A percentile compares a stretch with the other conserved stretches of the same genome.
Evolutionary conservation across 2,888 invertebrate genomes (phyloP).

Genomic region (Aromia moschata): DNA sequence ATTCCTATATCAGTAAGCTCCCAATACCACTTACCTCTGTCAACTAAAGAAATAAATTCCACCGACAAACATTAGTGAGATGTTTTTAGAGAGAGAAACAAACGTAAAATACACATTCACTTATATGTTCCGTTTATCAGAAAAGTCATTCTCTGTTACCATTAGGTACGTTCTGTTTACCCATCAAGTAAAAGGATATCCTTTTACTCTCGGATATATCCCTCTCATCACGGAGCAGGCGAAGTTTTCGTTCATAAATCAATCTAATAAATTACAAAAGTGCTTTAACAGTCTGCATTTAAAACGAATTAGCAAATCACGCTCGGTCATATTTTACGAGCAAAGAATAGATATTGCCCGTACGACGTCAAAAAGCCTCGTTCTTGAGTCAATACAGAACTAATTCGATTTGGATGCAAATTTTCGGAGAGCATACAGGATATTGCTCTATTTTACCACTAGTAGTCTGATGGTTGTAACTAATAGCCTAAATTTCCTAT

Average conservation of each 20-base stretch:
- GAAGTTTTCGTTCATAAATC: constrained; percentile 37
- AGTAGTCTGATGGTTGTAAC: too few relatives aligned
- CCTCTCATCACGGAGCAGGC: constrained; percentile 25
- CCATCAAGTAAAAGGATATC: constrained; percentile 20
- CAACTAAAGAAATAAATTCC: too few relatives aligned
- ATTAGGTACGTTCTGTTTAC: constrained; percentile 18
- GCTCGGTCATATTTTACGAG: constrained; percentile 44
- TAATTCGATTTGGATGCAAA: constrained; percentile 62
- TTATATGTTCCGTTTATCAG: too few relatives aligned
- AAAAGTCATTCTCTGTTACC: neutral
- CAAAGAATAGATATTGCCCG: constrained; percentile 27
- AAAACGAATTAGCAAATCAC: constrained; percentile 46
- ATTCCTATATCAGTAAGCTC: too few relatives aligned
- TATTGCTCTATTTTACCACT: neutral
- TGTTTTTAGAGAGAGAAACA: too few relatives aligned
- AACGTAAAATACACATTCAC: too few relatives aligned
- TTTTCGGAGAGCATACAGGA: constrained; percentile 37
- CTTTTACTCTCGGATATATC: constrained; percentile 27
- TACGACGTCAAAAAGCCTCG: constrained; percentile 22
- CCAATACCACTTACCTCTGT: too few relatives aligned
- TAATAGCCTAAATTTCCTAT: too few relatives aligned
- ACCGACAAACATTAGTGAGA: too few relatives aligned
- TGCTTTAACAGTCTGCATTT: constrained; percentile 36
- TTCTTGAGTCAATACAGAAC: constrained; percentile 57
- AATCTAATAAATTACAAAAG: constrained; percentile 40